These are phyloP conservation scores for Nomada flava DNA, from an alignment of 2,888 invertebrate species.

Conservation along the genomic window DNA sequence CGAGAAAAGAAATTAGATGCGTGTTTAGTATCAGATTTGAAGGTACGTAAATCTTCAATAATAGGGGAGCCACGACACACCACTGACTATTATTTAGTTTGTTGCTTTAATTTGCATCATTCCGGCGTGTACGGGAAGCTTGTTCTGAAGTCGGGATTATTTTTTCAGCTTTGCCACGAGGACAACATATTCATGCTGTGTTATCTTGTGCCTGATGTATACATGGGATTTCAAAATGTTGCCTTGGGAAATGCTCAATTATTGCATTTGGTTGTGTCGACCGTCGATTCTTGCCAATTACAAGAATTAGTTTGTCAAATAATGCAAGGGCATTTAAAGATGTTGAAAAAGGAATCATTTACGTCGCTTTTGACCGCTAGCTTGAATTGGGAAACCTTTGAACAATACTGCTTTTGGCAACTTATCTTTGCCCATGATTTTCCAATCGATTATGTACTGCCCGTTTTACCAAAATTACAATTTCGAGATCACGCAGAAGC, in stretches of 20 bases:
- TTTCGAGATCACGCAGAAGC: slow-evolving; percentile 96
- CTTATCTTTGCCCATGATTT: slow-evolving; percentile 97
- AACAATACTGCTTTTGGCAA: slow-evolving; percentile 99
- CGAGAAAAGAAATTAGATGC: slow-evolving; percentile 90
- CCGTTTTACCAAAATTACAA: slow-evolving; percentile 91
- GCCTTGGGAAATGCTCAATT: slow-evolving; percentile 95
- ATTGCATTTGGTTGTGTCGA: slow-evolving; percentile 94
- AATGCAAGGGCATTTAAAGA: slow-evolving; percentile 93
- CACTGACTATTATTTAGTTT: background rate
- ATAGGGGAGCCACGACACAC: background rate
- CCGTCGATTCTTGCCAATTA: slow-evolving; percentile 95
- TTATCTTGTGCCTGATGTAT: slow-evolving; percentile 96
- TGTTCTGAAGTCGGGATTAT: slow-evolving; percentile 7
- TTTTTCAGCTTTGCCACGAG: slow-evolving; percentile 91
- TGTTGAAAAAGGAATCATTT: slow-evolving; percentile 92
- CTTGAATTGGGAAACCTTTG: slow-evolving; percentile 97
- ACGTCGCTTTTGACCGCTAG: slow-evolving; percentile 92
- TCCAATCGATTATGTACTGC: slow-evolving; percentile 94
- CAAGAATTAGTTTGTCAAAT: slow-evolving; percentile 96
- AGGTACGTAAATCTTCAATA: slow-evolving; percentile 82
- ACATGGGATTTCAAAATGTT: slow-evolving; percentile 94
- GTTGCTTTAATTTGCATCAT: background rate
- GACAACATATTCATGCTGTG: slow-evolving; percentile 95
- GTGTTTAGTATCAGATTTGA: slow-evolving; percentile 92
- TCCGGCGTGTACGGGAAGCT: background rate